Percentiles rank a stretch among this genome's conserved stretches.
These are phyloP conservation scores for Caiman crocodilus DNA, from an alignment of 2,797 vertebrate species.

Conservation along the genomic window DNA sequence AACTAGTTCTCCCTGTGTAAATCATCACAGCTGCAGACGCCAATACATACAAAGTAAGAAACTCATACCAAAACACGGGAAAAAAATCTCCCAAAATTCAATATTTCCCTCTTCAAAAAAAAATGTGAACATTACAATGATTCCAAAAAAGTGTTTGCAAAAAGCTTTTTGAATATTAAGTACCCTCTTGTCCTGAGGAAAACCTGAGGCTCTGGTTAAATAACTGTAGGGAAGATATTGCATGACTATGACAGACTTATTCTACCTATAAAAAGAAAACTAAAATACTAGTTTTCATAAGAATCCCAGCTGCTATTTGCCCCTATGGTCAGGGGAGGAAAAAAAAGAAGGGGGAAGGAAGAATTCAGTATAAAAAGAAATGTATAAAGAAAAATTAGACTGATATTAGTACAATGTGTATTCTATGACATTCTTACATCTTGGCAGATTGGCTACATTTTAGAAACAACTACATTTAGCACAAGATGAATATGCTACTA, in stretches of 20 bases:
- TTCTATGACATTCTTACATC: rapidly evolving
- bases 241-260: conserved; percentile 1
- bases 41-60: conserved; percentile 57
- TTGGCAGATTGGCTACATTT: not conserved
- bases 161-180: conserved; percentile 16
- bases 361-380: not conserved
- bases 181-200: conserved; percentile 18
- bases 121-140: conserved; percentile 17
- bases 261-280: not conserved
- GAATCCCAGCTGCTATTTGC: not conserved
- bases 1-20: conserved; percentile 32
- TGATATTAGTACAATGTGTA: not conserved
- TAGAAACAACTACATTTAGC: not conserved
- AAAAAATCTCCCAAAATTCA: conserved; percentile 20
- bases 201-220: not conserved
- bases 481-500: not conserved
- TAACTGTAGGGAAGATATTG: not conserved
- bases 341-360: not conserved
- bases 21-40: not conserved
- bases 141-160: not conserved
- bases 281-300: not conserved
- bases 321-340: not conserved
- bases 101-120: conserved; percentile 49
- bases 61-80: conserved; percentile 22
- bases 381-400: not conserved